These are phyloP conservation scores for Tetraneura akinire DNA, from an alignment of 1,140 invertebrate genomes.

Conservation along the genomic window DNA sequence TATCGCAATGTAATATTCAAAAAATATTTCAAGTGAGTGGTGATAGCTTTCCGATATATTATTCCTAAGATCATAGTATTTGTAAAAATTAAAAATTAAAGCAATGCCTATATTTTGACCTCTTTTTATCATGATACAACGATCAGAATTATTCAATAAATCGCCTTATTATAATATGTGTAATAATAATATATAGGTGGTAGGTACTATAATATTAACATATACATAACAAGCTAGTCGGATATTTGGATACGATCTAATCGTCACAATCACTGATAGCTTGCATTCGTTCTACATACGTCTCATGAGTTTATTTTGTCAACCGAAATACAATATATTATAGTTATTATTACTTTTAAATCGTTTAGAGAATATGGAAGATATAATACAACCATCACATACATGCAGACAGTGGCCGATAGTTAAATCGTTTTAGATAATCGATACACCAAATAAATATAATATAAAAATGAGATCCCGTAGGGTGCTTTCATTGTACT, in stretches of 20 bases:
- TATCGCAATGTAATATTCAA: neutral
- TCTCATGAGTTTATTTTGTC: constrained; percentile 12
- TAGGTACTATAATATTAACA: constrained; percentile 12
- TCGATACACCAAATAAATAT: neutral
- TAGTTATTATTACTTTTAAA: neutral
- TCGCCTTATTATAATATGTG: constrained; percentile 26
- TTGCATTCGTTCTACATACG: neutral
- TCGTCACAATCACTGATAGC: neutral
- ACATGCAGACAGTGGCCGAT: neutral
- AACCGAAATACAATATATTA: neutral
- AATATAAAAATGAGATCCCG: neutral
- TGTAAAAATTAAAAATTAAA: constrained; percentile 12
- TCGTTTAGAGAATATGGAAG: neutral
- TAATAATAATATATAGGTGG: neutral
- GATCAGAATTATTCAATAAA: constrained; percentile 10
- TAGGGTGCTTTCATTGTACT: neutral
- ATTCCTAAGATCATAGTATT: no score
- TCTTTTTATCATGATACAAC: neutral
- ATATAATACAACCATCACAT: neutral
- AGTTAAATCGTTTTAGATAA: constrained; percentile 1
- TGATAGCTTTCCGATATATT: no score
- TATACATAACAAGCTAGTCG: neutral
- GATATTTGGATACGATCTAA: neutral
- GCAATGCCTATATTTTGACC: neutral
- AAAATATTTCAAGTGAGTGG: neutral